A percentile compares a stretch with the other conserved stretches of the same genome.
These are phyloP conservation scores for Drosophila lacertosa DNA, from an alignment of 1,140 invertebrate species.

Conservation along the genomic window DNA sequence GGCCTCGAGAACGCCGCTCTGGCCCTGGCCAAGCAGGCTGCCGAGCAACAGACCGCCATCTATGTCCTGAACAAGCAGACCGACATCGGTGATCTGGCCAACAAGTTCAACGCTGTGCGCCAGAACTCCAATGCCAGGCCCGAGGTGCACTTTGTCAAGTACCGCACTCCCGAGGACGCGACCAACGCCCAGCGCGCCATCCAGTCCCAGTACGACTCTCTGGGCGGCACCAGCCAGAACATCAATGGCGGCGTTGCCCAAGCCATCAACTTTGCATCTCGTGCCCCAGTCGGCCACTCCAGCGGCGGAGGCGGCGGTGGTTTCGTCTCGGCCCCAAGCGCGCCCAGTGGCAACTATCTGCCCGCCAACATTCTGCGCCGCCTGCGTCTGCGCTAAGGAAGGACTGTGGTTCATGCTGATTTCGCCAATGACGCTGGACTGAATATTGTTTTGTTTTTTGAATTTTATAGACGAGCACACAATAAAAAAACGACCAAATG, in stretches of 20 bases:
- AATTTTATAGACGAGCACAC: slow-evolving; percentile 44
- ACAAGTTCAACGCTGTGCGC: slow-evolving; percentile 62
- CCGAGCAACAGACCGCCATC: slow-evolving; percentile 73
- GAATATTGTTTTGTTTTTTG: slow-evolving; percentile 59
- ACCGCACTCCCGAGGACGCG: slow-evolving; percentile 63
- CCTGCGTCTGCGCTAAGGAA: slow-evolving; percentile 64
- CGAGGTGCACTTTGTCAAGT: slow-evolving; percentile 71
- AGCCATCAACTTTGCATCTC: slow-evolving; percentile 66
- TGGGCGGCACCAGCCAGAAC: slow-evolving; percentile 53
- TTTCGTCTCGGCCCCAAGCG: not conserved
- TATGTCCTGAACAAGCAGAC: slow-evolving; percentile 71
- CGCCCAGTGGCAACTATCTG: slow-evolving; percentile 42
- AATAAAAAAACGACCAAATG: slow-evolving; percentile 68
- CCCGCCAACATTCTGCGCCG: slow-evolving; percentile 71
- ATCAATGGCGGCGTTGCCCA: slow-evolving; percentile 57
- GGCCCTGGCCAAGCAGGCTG: slow-evolving; percentile 73
- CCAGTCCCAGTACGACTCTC: slow-evolving; percentile 61
- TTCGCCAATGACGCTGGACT: slow-evolving; percentile 41
- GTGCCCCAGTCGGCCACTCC: slow-evolving; percentile 1
- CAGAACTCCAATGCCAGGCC: slow-evolving; percentile 64
- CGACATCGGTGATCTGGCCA: slow-evolving; percentile 60
- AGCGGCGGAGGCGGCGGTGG: not conserved
- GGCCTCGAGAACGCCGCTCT: slow-evolving; percentile 76
- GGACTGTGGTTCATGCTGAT: slow-evolving; percentile 15
- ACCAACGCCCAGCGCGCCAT: slow-evolving; percentile 60